Conservation (phyloP, 2,113 vertebrate genomes). For the Eulemur macaco region DNA sequence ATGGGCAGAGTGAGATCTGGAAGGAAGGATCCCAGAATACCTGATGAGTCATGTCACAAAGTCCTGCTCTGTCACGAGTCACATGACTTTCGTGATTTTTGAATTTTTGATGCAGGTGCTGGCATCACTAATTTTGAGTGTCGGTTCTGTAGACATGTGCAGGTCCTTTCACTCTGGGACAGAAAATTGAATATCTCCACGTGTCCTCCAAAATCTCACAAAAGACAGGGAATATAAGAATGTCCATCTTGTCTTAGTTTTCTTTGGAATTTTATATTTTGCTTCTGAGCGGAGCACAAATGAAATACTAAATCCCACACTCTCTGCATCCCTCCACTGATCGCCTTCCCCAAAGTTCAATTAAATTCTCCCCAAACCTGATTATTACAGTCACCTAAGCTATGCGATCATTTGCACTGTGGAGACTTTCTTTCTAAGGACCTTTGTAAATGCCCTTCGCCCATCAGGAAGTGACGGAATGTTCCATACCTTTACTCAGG, state of each 20-base stretch:
- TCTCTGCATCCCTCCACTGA: neutral
- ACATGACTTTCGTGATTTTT: neutral
- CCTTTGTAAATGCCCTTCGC: conserved; percentile 38
- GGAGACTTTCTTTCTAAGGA: neutral
- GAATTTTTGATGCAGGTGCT: neutral
- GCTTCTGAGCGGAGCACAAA: neutral
- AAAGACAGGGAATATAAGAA: neutral
- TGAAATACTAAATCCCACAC: neutral
- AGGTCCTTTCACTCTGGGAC: neutral
- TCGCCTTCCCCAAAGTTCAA: neutral
- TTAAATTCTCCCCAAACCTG: neutral
- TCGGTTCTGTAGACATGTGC: neutral
- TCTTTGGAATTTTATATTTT: neutral
- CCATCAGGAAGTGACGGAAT: conserved; percentile 54
- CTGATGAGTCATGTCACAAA: accelerated
- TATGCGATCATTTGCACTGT: neutral
- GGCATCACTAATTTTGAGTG: neutral
- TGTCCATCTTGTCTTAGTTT: neutral
- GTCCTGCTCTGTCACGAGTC: neutral
- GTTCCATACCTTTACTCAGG: conserved; percentile 63
- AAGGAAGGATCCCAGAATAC: neutral
- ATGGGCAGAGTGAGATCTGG: neutral
- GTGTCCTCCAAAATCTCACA: neutral
- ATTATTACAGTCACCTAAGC: conserved; percentile 16
- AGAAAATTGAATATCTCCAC: neutral